Percentiles rank a stretch among this genome's conserved stretches.
phyloP scores from a whole-genome alignment of 1,140 invertebrate species.

The Cydia splendana region DNA sequence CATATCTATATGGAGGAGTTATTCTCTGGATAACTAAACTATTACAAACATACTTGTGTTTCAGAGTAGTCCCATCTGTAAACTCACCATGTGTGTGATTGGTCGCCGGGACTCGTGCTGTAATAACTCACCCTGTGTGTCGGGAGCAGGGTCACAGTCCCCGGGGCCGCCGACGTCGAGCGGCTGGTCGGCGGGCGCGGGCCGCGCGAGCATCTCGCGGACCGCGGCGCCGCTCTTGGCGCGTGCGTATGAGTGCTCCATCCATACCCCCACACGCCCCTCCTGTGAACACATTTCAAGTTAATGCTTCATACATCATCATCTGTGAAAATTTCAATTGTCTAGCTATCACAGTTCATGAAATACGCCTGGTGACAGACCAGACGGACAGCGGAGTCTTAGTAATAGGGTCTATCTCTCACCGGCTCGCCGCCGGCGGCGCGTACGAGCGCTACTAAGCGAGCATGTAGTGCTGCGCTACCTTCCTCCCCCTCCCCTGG shows the following conservation, averaged over 20 bases:
- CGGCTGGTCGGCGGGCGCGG: background rate
- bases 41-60: no score
- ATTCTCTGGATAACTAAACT: no score
- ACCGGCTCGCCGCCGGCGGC: constrained; percentile 46
- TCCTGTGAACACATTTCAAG: constrained; percentile 38
- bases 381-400: no score
- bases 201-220: background rate
- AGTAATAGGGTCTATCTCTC: no score
- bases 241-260: constrained; percentile 62
- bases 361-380: no score
- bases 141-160: background rate
- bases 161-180: constrained; percentile 2
- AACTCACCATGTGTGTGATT: background rate
- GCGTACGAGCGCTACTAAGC: constrained; percentile 54
- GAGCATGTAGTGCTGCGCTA: constrained; percentile 48
- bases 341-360: no score
- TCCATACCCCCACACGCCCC: constrained; percentile 54
- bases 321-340: no score
- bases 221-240: constrained; percentile 40
- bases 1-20: no score
- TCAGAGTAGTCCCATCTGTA: no score
- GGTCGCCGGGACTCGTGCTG: no score
- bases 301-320: background rate
- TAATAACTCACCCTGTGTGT: background rate
- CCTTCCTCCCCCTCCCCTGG: background rate